Base-by-base conservation (phyloP, 2,888 invertebrate species). In the Leptothorax acervorum region DNA sequence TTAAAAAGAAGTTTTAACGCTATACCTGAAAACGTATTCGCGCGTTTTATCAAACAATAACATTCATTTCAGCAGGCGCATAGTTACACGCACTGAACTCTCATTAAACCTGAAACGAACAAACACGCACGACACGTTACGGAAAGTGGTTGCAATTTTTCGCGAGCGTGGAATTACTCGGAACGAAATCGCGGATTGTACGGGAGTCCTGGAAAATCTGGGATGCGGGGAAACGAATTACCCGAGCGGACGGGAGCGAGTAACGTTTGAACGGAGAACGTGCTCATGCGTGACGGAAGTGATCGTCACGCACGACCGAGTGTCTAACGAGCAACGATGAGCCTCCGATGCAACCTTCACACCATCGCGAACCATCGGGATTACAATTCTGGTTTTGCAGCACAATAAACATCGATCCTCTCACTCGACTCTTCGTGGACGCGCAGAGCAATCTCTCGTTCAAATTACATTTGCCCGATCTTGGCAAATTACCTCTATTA, bases 281-380 rank as follows among this genome's bases (percentile, higher is more conserved):
- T 71, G 71, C 70, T 81, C 71, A 81, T 81, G 83, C 71, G 79
- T 84, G 55, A 71, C 83, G 70, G 70, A 88, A 90, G 78, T 85
- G 86, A 90, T 90, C 90, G 89, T 89, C 90, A 88, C 88, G 90
- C 90, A 84, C 88, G 89, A 89, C 86, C 86, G 84, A 74, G 82
- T 85, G 85, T 86, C 85, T 85, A 88, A 89, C 86, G 88, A 89
- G 88, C 71, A 78, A 79, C 88, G 90, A 89, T 90, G 86, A 89
- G 86, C 85, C 84, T 86, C 79, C 86, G 60, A 60, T 73, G 48
- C 23, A 81, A 81, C 74, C 79, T 81, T 81, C 79, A 48, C 79
- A 71, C 73, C 79, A 23, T 71, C 60, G 71, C 78, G 55, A 57
- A 45, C 70, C 23, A 11, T 62, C 62, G 62, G 48, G 48, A 23